Evolutionary conservation across 2,797 vertebrate genomes (phyloP).

Genomic region (Erpetoichthys calabaricus): DNA sequence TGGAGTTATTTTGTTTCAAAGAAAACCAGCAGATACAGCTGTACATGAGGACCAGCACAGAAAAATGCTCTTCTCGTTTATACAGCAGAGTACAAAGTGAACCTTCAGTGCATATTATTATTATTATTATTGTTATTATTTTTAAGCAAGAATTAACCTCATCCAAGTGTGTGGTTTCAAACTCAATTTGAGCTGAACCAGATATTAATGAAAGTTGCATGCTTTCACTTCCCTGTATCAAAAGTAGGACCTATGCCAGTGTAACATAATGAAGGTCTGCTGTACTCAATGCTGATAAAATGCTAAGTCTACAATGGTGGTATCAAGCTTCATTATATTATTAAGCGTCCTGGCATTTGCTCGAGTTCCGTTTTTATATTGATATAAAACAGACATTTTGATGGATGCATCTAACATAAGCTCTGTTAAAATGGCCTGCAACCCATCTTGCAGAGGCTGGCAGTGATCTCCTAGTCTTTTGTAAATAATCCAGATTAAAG

Average conservation of each 20-base stretch:
- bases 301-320: background rate
- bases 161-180: background rate
- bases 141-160: constrained; percentile 1
- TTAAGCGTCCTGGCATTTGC: background rate
- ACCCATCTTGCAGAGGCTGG: too few species aligned
- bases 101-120: too few species aligned
- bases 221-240: background rate
- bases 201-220: background rate
- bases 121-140: background rate
- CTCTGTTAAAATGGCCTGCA: too few species aligned
- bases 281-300: background rate
- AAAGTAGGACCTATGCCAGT: background rate
- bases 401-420: background rate
- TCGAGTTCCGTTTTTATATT: background rate
- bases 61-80: too few species aligned
- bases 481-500: too few species aligned
- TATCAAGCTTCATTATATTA: background rate
- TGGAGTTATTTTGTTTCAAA: too few species aligned
- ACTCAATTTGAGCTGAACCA: background rate
- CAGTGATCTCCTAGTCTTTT: too few species aligned
- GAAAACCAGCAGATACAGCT: too few species aligned
- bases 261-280: background rate
- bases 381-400: background rate
- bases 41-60: too few species aligned
- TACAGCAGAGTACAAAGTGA: too few species aligned